These are phyloP conservation scores for Girardia tigrina DNA, from an alignment of 2,888 invertebrate genomes.

Conservation along the genomic window DNA sequence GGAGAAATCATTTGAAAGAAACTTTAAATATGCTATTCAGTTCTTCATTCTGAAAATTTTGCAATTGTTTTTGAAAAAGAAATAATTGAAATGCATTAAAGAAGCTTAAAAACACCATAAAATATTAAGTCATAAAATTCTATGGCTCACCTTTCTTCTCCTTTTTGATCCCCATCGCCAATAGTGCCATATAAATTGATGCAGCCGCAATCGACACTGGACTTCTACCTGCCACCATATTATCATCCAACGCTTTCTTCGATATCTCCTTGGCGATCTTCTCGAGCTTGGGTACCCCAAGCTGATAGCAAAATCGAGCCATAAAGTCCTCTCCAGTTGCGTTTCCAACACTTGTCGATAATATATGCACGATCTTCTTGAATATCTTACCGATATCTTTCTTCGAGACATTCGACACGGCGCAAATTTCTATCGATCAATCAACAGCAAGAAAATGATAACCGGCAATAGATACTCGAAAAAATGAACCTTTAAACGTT, in stretches of 20 bases:
- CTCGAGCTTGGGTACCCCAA: conserved; percentile 59
- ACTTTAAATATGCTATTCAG: too few relatives aligned
- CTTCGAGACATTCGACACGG: conserved; percentile 93
- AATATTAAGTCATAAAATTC: too few relatives aligned
- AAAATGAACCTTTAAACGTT: conserved; percentile 64
- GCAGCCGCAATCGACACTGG: conserved; percentile 97
- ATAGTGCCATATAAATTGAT: conserved; percentile 98
- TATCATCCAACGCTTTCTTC: conserved; percentile 81
- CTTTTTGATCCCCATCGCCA: conserved; percentile 78
- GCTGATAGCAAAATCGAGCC: conserved; percentile 79
- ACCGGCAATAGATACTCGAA: neutral
- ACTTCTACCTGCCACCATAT: conserved; percentile 88
- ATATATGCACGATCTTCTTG: conserved; percentile 80
- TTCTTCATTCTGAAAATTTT: too few relatives aligned
- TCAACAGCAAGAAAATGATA: conserved; percentile 29
- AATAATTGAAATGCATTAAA: too few relatives aligned
- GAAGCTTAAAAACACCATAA: too few relatives aligned
- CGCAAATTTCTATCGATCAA: conserved; percentile 79
- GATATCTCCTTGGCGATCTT: conserved; percentile 87
- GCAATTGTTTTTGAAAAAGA: too few relatives aligned
- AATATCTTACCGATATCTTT: conserved; percentile 97
- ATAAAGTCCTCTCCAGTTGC: conserved; percentile 98
- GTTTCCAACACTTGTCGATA: conserved; percentile 87
- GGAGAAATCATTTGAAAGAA: too few relatives aligned
- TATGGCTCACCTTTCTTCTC: conserved; percentile 68